Evolutionary conservation across 2,797 vertebrate genomes (phyloP), one percentile per base, ranked within the genome.

Genomic region (Scomberomorus guttatus): DNA sequence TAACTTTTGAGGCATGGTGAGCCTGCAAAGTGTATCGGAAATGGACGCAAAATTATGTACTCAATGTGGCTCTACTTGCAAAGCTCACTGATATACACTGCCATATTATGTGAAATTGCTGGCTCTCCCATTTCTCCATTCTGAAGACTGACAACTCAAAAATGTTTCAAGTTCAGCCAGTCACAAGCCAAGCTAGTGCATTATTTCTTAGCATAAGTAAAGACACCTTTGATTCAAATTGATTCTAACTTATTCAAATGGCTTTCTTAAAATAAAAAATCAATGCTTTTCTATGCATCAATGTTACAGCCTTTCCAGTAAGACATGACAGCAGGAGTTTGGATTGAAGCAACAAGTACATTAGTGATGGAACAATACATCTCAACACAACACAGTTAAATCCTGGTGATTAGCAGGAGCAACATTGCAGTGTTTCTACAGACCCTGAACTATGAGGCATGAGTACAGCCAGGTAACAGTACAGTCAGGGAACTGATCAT

Each of bases 1-100:
- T 9, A 73, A 58, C 14, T 59, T 65, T n/a, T n/a, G 27, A 62
- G 18, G 14, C 13, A 27, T 0, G 0, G 39, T 34, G 55, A 57
- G 75, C 32, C 7, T 61, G 37, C 29, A 59, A 39, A 81, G 58
- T 25, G 20, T n/a, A 44, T 12, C 34, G 39, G 37, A 65, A 64
- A 55, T 17, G 5, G 42, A 44, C 15, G 42, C 4, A 44, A 44
- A 44, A 17, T 44, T 4, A 44, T 6, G 13, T 5, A 13, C 44
- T 46, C 44, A 15, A 46, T 46, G 15, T 48, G 42, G 42, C 42
- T 44, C 14, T 44, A 17, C 14, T 44, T 17, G 14, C 42, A 44
- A 44, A 44, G 42, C 42, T 44, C 42, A 15, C 42, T 44, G 42
- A 44, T 44, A 17, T 15, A 44, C 42, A 44, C 15, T 17, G 5